A percentile compares a stretch with the other conserved stretches of the same genome.
Evolutionary conservation across 2,888 invertebrate species (phyloP).

Genomic region (Drosophila emarginata): DNA sequence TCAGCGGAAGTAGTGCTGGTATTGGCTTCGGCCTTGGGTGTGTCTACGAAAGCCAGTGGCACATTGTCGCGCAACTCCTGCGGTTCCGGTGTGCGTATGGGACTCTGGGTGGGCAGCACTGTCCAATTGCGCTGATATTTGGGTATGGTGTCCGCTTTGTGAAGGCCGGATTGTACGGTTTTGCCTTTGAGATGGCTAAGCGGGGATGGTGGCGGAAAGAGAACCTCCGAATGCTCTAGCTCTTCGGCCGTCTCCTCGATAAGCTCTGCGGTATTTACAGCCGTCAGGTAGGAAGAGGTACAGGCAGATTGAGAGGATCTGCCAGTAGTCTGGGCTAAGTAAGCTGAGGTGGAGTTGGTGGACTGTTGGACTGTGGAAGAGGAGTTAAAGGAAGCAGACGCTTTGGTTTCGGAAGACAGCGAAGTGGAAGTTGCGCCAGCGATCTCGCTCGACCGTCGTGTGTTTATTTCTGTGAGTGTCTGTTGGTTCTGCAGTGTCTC

Average conservation of each 20-base stretch:
- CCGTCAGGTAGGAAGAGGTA: slow-evolving; percentile 31
- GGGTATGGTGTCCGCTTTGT: slow-evolving; percentile 86
- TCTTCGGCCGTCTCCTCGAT: slow-evolving; percentile 80
- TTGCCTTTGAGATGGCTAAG: slow-evolving; percentile 79
- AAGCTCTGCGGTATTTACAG: slow-evolving; percentile 68
- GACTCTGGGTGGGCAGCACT: slow-evolving; percentile 84
- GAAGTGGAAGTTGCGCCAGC: slow-evolving; percentile 29
- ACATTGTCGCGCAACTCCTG: slow-evolving; percentile 83
- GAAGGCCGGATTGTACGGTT: slow-evolving; percentile 84
- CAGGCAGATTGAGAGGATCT: slow-evolving; percentile 43
- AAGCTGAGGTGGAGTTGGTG: slow-evolving; percentile 57
- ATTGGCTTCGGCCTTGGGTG: slow-evolving; percentile 62
- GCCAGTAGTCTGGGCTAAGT: slow-evolving; percentile 46
- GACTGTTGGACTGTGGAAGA: slow-evolving; percentile 80
- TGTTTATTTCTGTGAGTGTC: slow-evolving; percentile 50
- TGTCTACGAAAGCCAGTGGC: slow-evolving; percentile 82
- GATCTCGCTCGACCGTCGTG: slow-evolving; percentile 36
- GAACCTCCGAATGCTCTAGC: slow-evolving; percentile 77
- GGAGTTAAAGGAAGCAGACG: slow-evolving; percentile 76
- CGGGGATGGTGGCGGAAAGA: slow-evolving; percentile 81
- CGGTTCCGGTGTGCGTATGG: slow-evolving; percentile 85
- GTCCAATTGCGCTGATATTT: slow-evolving; percentile 87
- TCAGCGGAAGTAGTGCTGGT: slow-evolving; percentile 20
- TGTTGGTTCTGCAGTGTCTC: slow-evolving; percentile 37
- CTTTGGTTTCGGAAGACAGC: slow-evolving; percentile 52